Base-by-base conservation (phyloP, 2,888 invertebrate species). In the Phalera bucephala region DNA sequence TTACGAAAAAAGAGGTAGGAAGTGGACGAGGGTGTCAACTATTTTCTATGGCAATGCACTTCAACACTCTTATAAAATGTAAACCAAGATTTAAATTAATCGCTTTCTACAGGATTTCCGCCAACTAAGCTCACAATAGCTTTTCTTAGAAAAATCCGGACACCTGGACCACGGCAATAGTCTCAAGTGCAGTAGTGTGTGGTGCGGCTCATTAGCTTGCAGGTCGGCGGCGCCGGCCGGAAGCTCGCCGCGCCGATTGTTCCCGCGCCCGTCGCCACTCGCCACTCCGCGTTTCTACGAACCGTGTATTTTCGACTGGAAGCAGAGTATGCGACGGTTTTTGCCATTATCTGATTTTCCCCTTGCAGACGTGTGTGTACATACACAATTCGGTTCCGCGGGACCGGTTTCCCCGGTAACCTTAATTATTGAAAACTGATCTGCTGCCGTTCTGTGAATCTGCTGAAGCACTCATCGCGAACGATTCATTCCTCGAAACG, bases 171-270 rank as follows among this genome's bases (percentile, higher is more conserved):
- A n/a, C 7, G 0, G 3, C 9, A 22, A 21, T 21, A 21, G 1
- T 10, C 10, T 7, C 21, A 8, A 14, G 15, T 7, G 23, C 4
- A 8, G 10, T 3, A 4, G 29, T n/a, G 22, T 9, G 23, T 2
- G 14, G 12, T 15, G 23, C 35, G 5, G 35, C 36, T 44, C 44
- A 40, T 47, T 40, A 35, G 40, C 22, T 37, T 40, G 44, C 46
- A 38, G 0, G 6, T 34, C 40, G 31, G 15, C 21, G 25, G 32
- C 26, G 12, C 9, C 20, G 23, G 19, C 15, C 12, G 28, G 20
- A 29, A 17, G 36, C 30, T 41, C 29, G 33, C 34, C 48, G 36
- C 45, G 32, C 17, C 26, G 15, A 47, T 55, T 51, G 52, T 45
- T 42, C 20, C 9, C 14, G 5, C 20, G 22, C 12, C 12, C 22